Base-by-base conservation (phyloP, 2,888 invertebrate genomes). In the Metalampra italica region DNA sequence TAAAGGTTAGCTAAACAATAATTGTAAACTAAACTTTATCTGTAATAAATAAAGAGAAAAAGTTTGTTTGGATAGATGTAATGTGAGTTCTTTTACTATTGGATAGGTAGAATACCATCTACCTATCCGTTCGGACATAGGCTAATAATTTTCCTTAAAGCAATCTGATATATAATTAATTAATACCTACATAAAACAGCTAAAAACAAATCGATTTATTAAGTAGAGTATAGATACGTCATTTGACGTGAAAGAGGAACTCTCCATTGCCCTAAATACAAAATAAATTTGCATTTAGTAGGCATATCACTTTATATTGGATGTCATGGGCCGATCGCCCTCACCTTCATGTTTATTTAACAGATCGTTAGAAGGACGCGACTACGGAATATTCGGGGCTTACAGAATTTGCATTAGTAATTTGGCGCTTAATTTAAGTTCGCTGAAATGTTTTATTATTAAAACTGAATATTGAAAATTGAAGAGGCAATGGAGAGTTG, bases 311-410 rank as follows among this genome's bases (percentile, higher is more conserved):
- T 77, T 76, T 68, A 68, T 75, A 72, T 78, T 74, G 70, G 71
- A 71, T 74, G 62, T 62, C 67, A 66, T 74, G 67, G 71, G 71
- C 66, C 68, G 65, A 75, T 73, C 62, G 67, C 62, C 57, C 66
- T 59, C 54, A 56, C 62, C 62, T 69, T 83, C 79, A 84, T 83
- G 84, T 83, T 79, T 83, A 84, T 84, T 83, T 85, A 82, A 78
- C 66, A 80, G 80, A 70, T 78, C 77, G 77, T 76, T 69, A 69
- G 78, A 74, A 73, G 76, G 78, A 78, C 73, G 64, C 68, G 67
- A 57, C 64, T 70, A 78, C 77, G 22, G 22, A 75, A 76, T 78
- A 77, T 65, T 66, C 75, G 63, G 59, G 71, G 78, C 77, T 78
- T 78, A 69, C 71, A 69, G 77, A 71, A 81, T 82, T 81, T 75